Evolutionary conservation across 2,888 invertebrate genomes (phyloP), one percentile per base, ranked within the genome.

Genomic region (Drosophila flavopinicola): DNA sequence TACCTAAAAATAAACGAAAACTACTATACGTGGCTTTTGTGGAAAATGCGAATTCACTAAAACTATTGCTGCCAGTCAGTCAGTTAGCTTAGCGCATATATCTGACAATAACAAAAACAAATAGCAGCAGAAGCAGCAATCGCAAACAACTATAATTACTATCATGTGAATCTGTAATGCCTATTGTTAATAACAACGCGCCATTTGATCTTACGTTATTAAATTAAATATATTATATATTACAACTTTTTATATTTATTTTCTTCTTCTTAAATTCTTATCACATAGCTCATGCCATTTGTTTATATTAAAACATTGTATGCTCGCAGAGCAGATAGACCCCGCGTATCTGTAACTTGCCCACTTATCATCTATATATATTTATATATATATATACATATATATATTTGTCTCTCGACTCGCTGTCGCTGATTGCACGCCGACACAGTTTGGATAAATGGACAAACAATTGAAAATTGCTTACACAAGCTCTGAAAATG

Each of bases 381-480:
- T 20, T 2, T 20, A 20, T 32, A 13, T 32, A 13, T 32, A 13
- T 32, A 32, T 20, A 20, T 20, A 20, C 4, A 4, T 20, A 20
- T 4, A 20, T 20, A 20, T 20, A 20, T 20, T 25, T 44, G 48
- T 49, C 24, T 6, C 10, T 45, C 32, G 27, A 24, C 41, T 41
- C 20, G 41, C 32, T 47, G 44, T 53, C 35, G 57, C 53, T 65
- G 64, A 76, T 75, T 20, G 20, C 20, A 20, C 20, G 20, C 44
- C 79, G 72, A 79, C 67, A 78, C 67, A 75, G 71, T 57, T 79
- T 59, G 25, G 42, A 29, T 58, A 65, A 69, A 57, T 66, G 52
- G 66, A 52, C 58, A 59, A 72, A 54, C 58, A 78, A 66, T 75
- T 82, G 69, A 63, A 69, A 63, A 82, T 57, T 68, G 39, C 58